A percentile compares a stretch with the other conserved stretches of the same genome.
Evolutionary conservation across 2,797 vertebrate species (phyloP).

Genomic region (Hydrolagus colliei): DNA sequence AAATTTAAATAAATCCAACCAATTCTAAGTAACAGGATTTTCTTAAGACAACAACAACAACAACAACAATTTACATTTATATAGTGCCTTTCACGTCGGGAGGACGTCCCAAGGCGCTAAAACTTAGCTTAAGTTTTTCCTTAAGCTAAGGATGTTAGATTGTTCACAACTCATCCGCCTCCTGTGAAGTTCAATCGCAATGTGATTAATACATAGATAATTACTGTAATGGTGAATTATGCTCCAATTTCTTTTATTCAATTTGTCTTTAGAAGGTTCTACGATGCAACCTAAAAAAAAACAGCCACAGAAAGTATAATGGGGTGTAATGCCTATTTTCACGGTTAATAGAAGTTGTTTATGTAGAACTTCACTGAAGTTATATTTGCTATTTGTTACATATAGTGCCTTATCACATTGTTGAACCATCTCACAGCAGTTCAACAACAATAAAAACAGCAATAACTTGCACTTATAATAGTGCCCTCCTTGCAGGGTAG

Average conservation of each 20-base stretch:
- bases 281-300: neutral
- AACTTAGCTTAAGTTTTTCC: too few relatives aligned
- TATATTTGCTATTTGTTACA: too few relatives aligned
- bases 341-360: too few relatives aligned
- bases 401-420: too few relatives aligned
- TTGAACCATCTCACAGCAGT: too few relatives aligned
- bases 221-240: neutral
- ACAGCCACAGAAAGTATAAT: neutral
- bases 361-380: too few relatives aligned
- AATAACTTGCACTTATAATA: too few relatives aligned
- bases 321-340: neutral
- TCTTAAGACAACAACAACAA: neutral
- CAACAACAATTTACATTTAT: too few relatives aligned
- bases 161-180: neutral
- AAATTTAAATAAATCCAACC: conserved; percentile 10
- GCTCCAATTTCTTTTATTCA: neutral
- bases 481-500: too few relatives aligned
- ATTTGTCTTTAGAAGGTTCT: neutral
- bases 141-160: neutral
- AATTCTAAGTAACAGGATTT: neutral
- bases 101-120: too few relatives aligned
- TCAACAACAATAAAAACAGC: too few relatives aligned
- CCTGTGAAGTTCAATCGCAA: neutral
- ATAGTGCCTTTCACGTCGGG: too few relatives aligned
- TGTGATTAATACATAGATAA: conserved; percentile 9